Evolutionary conservation across 2,113 vertebrate genomes (phyloP).

Genomic region (Dasyurus viverrinus): DNA sequence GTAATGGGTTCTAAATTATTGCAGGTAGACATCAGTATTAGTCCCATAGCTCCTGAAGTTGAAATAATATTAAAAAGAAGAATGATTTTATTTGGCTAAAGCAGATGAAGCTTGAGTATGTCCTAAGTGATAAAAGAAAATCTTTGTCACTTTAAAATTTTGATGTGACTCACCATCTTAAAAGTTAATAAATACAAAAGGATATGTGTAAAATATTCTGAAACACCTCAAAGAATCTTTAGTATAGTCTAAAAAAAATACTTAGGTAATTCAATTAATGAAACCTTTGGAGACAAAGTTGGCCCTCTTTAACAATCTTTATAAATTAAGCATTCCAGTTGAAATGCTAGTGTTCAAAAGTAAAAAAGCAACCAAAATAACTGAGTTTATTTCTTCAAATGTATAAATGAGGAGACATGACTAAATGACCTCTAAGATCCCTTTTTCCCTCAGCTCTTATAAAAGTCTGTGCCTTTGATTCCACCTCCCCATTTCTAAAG

Average conservation of each 20-base stretch:
- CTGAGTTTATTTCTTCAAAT: neutral
- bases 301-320: slow-evolving; percentile 8
- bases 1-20: slow-evolving; percentile 19
- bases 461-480: neutral
- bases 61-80: slow-evolving; percentile 10
- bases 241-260: slow-evolving; percentile 10
- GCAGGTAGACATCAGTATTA: neutral
- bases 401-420: neutral
- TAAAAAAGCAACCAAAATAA: neutral
- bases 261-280: slow-evolving; percentile 23
- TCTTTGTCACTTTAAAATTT: neutral
- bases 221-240: slow-evolving; percentile 36
- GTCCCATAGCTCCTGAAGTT: neutral
- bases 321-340: neutral
- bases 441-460: neutral
- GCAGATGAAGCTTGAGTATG: slow-evolving; percentile 18
- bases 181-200: neutral
- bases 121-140: neutral
- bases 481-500: neutral
- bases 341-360: neutral
- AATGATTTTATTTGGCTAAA: slow-evolving; percentile 31
- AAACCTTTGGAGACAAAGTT: neutral
- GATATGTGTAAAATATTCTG: neutral
- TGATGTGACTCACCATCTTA: neutral
- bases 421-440: neutral